Evolutionary conservation across 2,888 invertebrate genomes (phyloP), one percentile per base, ranked within the genome.

Genomic region (Deilephila porcellus): DNA sequence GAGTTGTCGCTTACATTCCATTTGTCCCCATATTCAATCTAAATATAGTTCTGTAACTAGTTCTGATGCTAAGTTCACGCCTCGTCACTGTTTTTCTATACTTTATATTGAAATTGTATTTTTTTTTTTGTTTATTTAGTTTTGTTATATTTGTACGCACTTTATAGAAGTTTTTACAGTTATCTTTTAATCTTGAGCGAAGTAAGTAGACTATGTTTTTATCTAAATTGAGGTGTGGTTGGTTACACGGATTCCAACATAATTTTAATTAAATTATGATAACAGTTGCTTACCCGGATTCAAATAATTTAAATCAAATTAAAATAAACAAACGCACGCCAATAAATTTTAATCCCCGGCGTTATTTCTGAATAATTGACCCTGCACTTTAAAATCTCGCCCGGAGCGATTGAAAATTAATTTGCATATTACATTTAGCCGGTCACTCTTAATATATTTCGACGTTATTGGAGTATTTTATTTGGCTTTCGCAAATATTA

Each of bases 1-100:
- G 79, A 79, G 80, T 67, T 67, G 67, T 67, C 52, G 52, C 67
- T 67, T 73, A 79, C 83, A 85, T 85, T 84, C 86, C 85, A 84
- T 83, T 82, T 83, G 83, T 83, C 77, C 73, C 78, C 75, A 76
- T 76, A 56, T 56, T n/a, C 17, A 78, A 78, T 77, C 79, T 79
- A 76, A 76, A 76, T 78, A 76, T 78, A 76, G 25, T 67, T 67
- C 14, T 74, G 74, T 74, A 79, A 83, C 85, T 80, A 85, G 84
- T 82, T 76, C 78, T 64, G 45, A 60, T 29, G 25, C 60, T 32
- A 45, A 25, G 45, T 67, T 45, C 25, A 17, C 25, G 52, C 45
- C 20, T 67, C 17, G 60, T 29, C 29, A 25, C 29, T 17, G 60
- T 20, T 14, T 17, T 60, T 32, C 20, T 60, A 29, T 60, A 60